A percentile compares a stretch with the other conserved stretches of the same genome.
Conservation (phyloP, 2,113 vertebrate genomes). For the Argyrosomus japonicus region DNA sequence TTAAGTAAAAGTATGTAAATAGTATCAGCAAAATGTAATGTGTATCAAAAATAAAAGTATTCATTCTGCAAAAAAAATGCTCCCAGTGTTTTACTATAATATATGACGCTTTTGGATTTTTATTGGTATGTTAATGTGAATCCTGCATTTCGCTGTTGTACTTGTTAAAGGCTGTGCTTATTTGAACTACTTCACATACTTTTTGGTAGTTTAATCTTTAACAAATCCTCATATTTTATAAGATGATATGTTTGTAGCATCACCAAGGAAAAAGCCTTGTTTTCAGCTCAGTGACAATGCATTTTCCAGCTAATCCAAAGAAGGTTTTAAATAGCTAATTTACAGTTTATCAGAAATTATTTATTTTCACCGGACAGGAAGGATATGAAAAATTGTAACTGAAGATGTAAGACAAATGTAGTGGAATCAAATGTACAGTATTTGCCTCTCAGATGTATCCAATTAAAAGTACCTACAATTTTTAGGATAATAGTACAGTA, state of each 20-base stretch:
- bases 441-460: too few relatives aligned
- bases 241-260: not conserved
- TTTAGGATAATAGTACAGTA: too few relatives aligned
- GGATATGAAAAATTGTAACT: not conserved
- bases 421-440: too few relatives aligned
- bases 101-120: not conserved
- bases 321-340: not conserved
- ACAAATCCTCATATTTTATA: too few relatives aligned
- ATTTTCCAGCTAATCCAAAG: not conserved
- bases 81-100: too few relatives aligned
- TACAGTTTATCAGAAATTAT: not conserved
- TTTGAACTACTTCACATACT: not conserved
- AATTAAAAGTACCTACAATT: not conserved
- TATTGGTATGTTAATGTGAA: not conserved
- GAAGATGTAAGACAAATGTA: too few relatives aligned
- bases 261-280: not conserved
- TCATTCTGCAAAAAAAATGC: not conserved
- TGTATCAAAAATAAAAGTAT: not conserved
- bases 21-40: too few relatives aligned
- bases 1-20: too few relatives aligned
- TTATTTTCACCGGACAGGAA: not conserved
- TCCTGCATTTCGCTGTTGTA: not conserved
- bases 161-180: not conserved
- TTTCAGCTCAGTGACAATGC: not conserved
- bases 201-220: not conserved